A percentile compares a stretch with the other conserved stretches of the same genome.
Evolutionary conservation across 2,797 vertebrate species (phyloP).

Genomic region (Malurus leucopterus): DNA sequence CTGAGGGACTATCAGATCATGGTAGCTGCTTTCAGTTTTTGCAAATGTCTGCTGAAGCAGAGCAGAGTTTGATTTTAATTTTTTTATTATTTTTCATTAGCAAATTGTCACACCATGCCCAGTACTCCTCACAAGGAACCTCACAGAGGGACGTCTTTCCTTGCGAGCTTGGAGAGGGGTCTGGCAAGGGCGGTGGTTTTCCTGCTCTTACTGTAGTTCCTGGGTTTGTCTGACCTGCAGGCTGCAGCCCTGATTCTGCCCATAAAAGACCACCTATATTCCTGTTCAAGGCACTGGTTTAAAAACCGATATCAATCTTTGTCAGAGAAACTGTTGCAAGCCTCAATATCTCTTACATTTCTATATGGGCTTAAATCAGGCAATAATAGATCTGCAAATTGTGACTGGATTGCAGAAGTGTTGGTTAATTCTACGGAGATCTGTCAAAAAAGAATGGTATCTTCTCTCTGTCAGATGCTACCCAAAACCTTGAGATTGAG

Average conservation of each 20-base stretch:
- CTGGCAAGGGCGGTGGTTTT: background rate
- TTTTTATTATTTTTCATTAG: background rate
- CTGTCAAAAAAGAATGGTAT: background rate
- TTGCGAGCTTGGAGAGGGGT: background rate
- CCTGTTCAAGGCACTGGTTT: background rate
- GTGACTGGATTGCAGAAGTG: background rate
- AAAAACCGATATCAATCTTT: background rate
- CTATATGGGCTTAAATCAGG: background rate
- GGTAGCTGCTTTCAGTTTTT: background rate
- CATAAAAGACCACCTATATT: background rate
- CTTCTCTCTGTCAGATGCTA: background rate
- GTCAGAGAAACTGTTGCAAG: background rate
- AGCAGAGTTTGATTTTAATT: background rate
- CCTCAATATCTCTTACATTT: background rate
- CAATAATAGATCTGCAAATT: background rate
- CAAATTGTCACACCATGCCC: background rate
- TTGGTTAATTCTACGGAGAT: background rate
- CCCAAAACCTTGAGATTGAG: constrained; percentile 30
- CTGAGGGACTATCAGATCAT: background rate
- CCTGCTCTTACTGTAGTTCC: background rate
- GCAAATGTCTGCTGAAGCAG: background rate
- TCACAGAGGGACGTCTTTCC: background rate
- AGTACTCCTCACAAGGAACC: background rate
- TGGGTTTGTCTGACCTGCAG: background rate
- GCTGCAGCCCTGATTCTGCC: background rate